phyloP scores from a whole-genome alignment of 2,113 vertebrate genomes.

The Ochotona princeps region DNA sequence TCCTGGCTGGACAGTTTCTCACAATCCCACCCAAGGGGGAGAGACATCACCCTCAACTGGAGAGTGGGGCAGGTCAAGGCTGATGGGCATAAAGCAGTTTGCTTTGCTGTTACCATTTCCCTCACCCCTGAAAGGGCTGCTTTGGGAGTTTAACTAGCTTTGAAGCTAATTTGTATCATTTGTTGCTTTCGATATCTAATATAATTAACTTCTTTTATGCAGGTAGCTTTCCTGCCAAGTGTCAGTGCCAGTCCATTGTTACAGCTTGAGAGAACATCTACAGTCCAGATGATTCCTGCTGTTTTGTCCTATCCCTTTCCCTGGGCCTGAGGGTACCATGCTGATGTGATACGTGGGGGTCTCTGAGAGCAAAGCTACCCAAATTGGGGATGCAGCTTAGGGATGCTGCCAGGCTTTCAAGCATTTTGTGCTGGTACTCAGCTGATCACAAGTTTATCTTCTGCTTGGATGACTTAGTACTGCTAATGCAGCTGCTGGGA shows the following conservation, averaged over 20 bases:
- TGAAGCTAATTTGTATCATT: constrained; percentile 5
- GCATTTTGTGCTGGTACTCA: neutral
- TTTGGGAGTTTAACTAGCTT: constrained; percentile 1
- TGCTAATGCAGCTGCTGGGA: neutral
- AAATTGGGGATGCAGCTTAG: neutral
- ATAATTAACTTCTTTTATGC: neutral
- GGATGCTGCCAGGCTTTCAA: neutral
- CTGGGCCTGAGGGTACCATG: neutral
- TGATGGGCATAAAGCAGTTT: neutral
- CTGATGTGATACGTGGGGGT: neutral
- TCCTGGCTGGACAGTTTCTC: neutral
- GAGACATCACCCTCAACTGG: neutral
- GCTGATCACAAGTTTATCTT: neutral
- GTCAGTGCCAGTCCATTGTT: neutral
- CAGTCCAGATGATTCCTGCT: neutral
- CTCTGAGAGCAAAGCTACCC: neutral
- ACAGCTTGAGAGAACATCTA: neutral
- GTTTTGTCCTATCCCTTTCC: neutral
- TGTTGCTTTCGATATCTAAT: neutral
- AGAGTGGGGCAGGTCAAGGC: neutral
- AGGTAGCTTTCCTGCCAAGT: neutral
- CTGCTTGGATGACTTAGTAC: neutral
- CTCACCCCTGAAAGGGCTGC: neutral
- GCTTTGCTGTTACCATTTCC: neutral
- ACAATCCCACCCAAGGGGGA: neutral